phyloP scores from a whole-genome alignment of 2,113 vertebrate species.

The Empidonax traillii region DNA sequence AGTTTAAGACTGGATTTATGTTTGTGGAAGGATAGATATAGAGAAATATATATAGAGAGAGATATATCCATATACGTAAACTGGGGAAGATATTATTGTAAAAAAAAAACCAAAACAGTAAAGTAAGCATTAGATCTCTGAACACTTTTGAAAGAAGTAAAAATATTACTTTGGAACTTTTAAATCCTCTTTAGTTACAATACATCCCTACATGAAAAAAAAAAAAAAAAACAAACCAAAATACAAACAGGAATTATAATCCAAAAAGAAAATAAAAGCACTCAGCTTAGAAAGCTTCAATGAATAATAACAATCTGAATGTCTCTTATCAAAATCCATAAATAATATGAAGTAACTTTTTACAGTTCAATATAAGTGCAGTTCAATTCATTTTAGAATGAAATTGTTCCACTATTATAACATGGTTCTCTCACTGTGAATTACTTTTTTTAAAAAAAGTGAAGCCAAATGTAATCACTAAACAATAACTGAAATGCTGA shows the following conservation, averaged over 20 bases:
- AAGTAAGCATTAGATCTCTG: neutral
- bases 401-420: neutral
- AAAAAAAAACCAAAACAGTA: neutral
- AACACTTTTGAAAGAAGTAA: neutral
- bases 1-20: neutral
- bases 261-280: neutral
- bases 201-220: neutral
- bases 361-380: neutral
- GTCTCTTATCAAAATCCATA: neutral
- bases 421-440: neutral
- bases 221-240: too few relatives aligned
- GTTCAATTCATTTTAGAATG: neutral
- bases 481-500: neutral
- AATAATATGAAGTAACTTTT: neutral
- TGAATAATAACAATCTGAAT: neutral
- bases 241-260: neutral
- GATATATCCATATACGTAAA: neutral
- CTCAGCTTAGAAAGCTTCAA: neutral
- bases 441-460: neutral
- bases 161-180: neutral
- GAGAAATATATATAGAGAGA: neutral
- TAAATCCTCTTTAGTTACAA: neutral
- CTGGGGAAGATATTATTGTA: neutral
- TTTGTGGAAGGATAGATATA: neutral
- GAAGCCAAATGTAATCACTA: neutral